Percentiles rank a stretch among this genome's conserved stretches.
phyloP scores from a whole-genome alignment of 2,888 invertebrate species.

The Chironomus riparius region DNA sequence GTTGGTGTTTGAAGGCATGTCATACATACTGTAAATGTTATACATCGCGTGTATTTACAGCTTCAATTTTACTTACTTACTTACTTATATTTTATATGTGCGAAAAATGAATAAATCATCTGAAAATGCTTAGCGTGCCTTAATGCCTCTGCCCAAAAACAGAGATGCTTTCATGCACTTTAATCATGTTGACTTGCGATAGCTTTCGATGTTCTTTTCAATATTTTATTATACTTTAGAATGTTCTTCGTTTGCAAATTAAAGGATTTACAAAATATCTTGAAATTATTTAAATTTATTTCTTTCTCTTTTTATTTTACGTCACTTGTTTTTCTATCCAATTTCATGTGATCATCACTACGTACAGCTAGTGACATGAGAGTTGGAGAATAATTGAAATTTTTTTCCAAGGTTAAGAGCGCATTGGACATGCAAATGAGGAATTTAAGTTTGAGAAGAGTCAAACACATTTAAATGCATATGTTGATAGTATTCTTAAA shows the following conservation, averaged over 20 bases:
- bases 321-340: neutral
- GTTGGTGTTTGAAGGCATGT: conserved; percentile 8
- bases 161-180: neutral
- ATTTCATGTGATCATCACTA: neutral
- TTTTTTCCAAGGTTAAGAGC: too few relatives aligned
- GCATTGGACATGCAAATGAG: too few relatives aligned
- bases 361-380: neutral
- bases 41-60: conserved; percentile 1
- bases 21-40: neutral
- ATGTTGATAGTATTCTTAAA: too few relatives aligned
- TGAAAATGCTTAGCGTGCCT: neutral
- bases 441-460: too few relatives aligned
- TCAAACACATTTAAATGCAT: too few relatives aligned
- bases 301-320: neutral
- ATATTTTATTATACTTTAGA: too few relatives aligned
- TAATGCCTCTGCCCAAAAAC: neutral
- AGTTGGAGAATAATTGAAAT: too few relatives aligned
- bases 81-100: neutral
- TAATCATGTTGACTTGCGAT: neutral
- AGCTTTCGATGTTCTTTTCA: too few relatives aligned
- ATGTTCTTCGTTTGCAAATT: neutral
- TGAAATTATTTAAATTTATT: neutral
- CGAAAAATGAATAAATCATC: neutral
- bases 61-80: neutral
- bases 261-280: neutral